Evolutionary conservation across 2,888 invertebrate genomes (phyloP), one percentile per base, ranked within the genome.

Genomic region (Lepidonotus clava): DNA sequence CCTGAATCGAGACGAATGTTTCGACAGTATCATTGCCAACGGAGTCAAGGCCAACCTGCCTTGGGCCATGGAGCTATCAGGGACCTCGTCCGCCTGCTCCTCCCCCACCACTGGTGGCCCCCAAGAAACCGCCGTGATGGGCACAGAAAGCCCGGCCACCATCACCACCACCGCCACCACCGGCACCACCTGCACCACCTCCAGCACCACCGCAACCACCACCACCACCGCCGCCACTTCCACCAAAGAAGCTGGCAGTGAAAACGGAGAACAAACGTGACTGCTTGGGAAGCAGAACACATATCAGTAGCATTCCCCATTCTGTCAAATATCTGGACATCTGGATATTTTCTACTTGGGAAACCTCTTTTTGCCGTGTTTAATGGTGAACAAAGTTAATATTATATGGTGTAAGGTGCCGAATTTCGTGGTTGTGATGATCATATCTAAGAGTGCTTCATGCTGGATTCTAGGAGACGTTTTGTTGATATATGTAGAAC

Each of bases 1-100:
- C 84, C 88, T 94, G 87, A 93, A 92, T 90, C 91, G 94, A 41
- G 94, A 94, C 88, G 94, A 93, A 83, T 91, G 91, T 34, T 92
- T 90, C 84, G 92, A 93, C 21, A 91, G 90, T 53, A 89, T 92
- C 36, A 86, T 90, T 36, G 83, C 76, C n/a, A 86, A 88, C 38
- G 88, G 85, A 8, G 32, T 53, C 21, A 86, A 83, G 41, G 46
- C 61, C 2, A 36, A 38, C 21, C 76, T 87, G 32, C 77, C 87
- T 1, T 88, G 88, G 88, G 88, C 88, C 21, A 24, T 46, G 46
- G 80, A 80, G 41, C 11, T 80, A 32, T 32, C 46, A 6, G 24
- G 24, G 46, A 32, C 18, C 80, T 32, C 80, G 8, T 11, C 80
- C 46, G 8, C 66, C 24, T 66, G 6, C n/a, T n/a, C 71, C 1